Evolutionary conservation across 2,888 invertebrate genomes (phyloP).

Genomic region (Zhuqinia jingwanae): DNA sequence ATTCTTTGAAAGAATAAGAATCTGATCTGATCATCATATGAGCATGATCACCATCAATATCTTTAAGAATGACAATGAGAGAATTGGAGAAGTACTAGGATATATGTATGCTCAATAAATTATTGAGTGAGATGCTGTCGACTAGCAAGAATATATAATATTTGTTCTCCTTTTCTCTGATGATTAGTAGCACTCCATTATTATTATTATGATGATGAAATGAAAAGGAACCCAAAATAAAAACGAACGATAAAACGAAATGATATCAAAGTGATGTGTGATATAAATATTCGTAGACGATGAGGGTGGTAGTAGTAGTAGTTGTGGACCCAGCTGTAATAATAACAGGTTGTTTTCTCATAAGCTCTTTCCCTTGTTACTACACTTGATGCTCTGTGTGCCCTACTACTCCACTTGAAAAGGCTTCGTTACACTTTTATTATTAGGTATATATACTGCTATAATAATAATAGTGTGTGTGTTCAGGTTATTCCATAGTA

Average conservation of each 20-base stretch:
- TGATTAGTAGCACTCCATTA: constrained; percentile 21
- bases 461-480: background rate
- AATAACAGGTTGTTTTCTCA: constrained; percentile 17
- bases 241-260: background rate
- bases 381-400: constrained; percentile 21
- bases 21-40: background rate
- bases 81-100: no score
- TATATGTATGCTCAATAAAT: no score
- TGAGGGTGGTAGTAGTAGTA: background rate
- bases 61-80: background rate
- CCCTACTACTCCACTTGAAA: constrained; percentile 23
- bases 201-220: background rate
- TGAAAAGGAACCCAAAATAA: no score
- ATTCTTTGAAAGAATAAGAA: background rate
- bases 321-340: constrained; percentile 13
- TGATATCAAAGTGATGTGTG: background rate
- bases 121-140: no score
- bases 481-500: background rate
- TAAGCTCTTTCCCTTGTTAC: background rate
- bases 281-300: background rate
- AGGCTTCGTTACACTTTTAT: background rate
- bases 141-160: no score
- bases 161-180: background rate
- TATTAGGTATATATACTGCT: background rate
- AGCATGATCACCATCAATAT: background rate